Evolutionary conservation across 64 coral and sea anemone species (phyloP), one percentile per base, ranked within the genome.

Genomic region (Stylophora pistillata): DNA sequence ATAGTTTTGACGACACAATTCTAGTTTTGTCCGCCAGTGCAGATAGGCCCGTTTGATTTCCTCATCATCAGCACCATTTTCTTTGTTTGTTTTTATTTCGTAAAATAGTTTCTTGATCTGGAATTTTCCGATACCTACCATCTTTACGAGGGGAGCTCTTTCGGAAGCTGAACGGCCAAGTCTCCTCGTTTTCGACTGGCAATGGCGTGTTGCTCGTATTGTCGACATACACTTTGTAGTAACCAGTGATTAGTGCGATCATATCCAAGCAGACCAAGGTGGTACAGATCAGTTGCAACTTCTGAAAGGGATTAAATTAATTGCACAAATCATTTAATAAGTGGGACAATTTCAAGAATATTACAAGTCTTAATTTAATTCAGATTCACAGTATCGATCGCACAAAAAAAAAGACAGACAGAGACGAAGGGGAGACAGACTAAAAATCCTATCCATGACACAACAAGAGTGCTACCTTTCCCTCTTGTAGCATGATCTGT

Each of bases 261-360:
- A 93, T 91, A 52, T 96, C 94, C 68, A 89, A 57, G 27, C 94
- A 91, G 73, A 93, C 94, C 91, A 96, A 31, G 0, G 85, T 58
- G 66, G 78, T 82, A 88, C 86, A 76, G 5, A 88, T 73, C n/a
- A 88, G 41, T 29, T 78, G 58, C 60, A 88, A 55, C 3, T 15
- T 20, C 72, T 88, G 72, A 18, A 53, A 53, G 30, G 23, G 13
- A 23, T 5, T 53, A 25, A 0, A 69, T n/a, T 11, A 68, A 64
- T 64, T 64, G 20, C 20, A 20, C 61, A 17, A 23, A 23, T 64
- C 3, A 47, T 3, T 47, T 47, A 47, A 47, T 47, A 47, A 47
- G 37, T 47, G 7, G 37, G 37, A 47, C 37, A 47, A 47, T 47
- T 47, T 47, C 3, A 47, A 3, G 37, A 47, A 47, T 47, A 47